Base-by-base conservation (phyloP, 2,888 invertebrate species). In the Nebria salina region DNA sequence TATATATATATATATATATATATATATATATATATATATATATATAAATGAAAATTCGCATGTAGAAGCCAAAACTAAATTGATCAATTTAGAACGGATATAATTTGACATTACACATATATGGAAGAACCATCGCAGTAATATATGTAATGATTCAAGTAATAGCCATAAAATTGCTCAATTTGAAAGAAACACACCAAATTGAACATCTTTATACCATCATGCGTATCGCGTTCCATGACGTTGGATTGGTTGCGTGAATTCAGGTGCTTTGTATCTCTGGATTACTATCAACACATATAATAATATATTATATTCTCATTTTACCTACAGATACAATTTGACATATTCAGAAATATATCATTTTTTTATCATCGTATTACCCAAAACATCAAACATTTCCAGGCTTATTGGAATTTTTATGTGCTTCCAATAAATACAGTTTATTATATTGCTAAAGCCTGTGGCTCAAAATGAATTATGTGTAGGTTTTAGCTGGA, bases 381-480 rank as follows among this genome's bases (percentile, higher is more conserved):
- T 75, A 34, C 5, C 34, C 34, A 25, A 15, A 72, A 34, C 79
- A 79, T 79, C 79, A 79, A 79, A 79, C 68, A 79, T 79, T 79
- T 79, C 26, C n/a, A 68, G 34, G 79, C 74, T 79, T 79, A 79
- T 79, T 75, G 79, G 75, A 79, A 74, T 74, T 79, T 78, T 79
- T 75, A 66, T 73, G 74, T 43, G 73, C 79, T 79, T 79, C 79
- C 74, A 74, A 79, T 79, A 74, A 75, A 79, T 78, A 79, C 79
- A 75, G 68, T 79, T 79, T 79, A 79, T 79, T 75, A 79, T 79
- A 34, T 74, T 70, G 15, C 13, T 68, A 75, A 41, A 75, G 70
- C 68, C 65, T 42, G 75, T 20, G 79, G 15, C 65, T n/a, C 73
- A 41, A 73, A 80, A 75, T 80, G 75, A 80, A 80, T 80, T 70